Base-by-base conservation (phyloP, 1,140 invertebrate genomes). In the Harlomillsia oculata region DNA sequence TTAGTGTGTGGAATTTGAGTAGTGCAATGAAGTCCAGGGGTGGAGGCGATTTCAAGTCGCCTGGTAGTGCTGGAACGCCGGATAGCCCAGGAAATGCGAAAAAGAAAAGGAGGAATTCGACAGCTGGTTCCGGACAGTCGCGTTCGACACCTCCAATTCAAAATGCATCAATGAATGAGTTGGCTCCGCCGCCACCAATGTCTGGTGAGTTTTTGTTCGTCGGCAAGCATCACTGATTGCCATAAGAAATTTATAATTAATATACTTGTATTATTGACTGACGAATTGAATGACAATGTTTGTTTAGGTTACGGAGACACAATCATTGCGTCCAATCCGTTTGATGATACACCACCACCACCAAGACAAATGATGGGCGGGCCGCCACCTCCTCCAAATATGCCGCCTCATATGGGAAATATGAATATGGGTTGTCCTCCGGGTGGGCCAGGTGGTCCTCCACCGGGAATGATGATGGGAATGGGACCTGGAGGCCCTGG, bases 281-380 rank as follows among this genome's bases (percentile, higher is more conserved):
- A 14, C 6, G 28, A 23, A 6, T 48, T n/a, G 18, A 26, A 26
- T 13, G 5, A 32, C 9, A 29, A 13, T 51, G 11, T n/a, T n/a
- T n/a, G 9, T 34, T 34, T 77, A 69, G 72, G 87, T 48, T 92
- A 89, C 73, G 89, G 89, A 36, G 89, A 94, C 68, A 93, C 89
- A 40, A 91, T 96, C 68, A 82, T 94, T 58, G 91, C 89, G 30
- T 91, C 87, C 51, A 95, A 95, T 75, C 91, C 91, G 25, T 95
- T 97, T 73, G 92, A 97, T 73, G 92, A 97, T 68, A 87, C 84
- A 11, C 87, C 89, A 21, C 81, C 73, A 67, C 79, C 65, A 72
- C 76, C 70, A 70, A 74, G 74, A 65, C 76, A 72, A 69, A 77
- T 65, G 61, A 69, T 68, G 68, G 66, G 66, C 32, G 69, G 67